Conservation (phyloP, 2,888 invertebrate genomes). For the Cerastoderma edule region DNA sequence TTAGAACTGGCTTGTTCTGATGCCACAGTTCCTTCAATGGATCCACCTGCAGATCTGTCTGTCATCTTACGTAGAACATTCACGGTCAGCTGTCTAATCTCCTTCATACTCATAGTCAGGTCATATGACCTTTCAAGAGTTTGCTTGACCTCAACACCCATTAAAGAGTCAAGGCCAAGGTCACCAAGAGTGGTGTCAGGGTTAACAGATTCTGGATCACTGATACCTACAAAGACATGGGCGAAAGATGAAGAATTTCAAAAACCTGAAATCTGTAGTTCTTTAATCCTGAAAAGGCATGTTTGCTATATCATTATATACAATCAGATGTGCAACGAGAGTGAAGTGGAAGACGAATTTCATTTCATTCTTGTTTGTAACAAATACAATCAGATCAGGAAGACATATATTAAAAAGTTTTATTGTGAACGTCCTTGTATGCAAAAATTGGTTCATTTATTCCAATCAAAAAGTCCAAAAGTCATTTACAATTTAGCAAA, state of each 20-base stretch:
- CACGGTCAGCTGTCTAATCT: constrained; percentile 88
- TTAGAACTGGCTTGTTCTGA: not conserved
- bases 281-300: not conserved
- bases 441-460: no score
- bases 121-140: constrained; percentile 96
- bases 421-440: no score
- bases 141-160: constrained; percentile 99
- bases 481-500: no score
- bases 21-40: not conserved
- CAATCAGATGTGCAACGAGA: not conserved
- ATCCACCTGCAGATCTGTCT: constrained; percentile 9
- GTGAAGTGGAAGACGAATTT: not conserved
- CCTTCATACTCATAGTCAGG: constrained; percentile 94
- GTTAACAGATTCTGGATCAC: constrained; percentile 92
- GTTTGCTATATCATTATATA: not conserved
- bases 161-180: constrained; percentile 98
- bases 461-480: no score
- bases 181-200: constrained; percentile 93
- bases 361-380: not conserved
- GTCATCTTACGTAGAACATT: constrained; percentile 30
- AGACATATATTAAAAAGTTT: not conserved
- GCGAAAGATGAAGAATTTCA: constrained; percentile 93
- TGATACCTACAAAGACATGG: constrained; percentile 90
- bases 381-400: no score
- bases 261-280: constrained; percentile 86